Conservation (phyloP, 1,140 invertebrate species). For the Apis cerana region DNA sequence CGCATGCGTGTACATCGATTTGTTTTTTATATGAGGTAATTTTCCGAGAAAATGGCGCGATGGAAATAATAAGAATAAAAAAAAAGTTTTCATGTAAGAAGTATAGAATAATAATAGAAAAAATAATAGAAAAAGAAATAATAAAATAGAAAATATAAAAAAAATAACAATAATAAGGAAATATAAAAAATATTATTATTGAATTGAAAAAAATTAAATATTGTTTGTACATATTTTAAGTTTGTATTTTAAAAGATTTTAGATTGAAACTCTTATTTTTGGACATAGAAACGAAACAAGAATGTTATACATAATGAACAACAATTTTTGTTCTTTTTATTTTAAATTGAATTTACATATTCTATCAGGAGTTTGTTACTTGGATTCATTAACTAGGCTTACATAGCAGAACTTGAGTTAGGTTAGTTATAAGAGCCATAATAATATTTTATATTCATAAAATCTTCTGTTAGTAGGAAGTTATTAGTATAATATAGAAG, state of each 20-base stretch:
- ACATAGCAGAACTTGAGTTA: constrained; percentile 6
- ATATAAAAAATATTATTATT: no score
- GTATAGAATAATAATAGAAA: no score
- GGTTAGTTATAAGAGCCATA: background rate
- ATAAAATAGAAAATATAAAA: no score
- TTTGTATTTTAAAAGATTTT: no score
- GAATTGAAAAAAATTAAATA: no score
- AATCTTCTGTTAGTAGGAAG: constrained; percentile 1
- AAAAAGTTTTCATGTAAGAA: no score
- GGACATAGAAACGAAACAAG: background rate
- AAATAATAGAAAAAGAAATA: no score
- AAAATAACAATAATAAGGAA: no score
- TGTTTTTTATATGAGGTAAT: background rate
- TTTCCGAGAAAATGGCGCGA: no score
- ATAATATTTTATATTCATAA: constrained; percentile 3
- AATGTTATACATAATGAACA: background rate
- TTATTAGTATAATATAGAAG: background rate
- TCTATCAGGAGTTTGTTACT: background rate
- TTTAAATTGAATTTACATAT: constrained; percentile 16
- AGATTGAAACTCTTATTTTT: no score
- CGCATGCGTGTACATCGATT: background rate
- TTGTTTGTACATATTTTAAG: no score
- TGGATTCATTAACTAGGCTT: constrained; percentile 12
- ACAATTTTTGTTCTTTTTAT: background rate
- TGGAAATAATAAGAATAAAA: no score